Evolutionary conservation across 2,797 vertebrate genomes (phyloP).

Genomic region (Enteromius paludinosus): DNA sequence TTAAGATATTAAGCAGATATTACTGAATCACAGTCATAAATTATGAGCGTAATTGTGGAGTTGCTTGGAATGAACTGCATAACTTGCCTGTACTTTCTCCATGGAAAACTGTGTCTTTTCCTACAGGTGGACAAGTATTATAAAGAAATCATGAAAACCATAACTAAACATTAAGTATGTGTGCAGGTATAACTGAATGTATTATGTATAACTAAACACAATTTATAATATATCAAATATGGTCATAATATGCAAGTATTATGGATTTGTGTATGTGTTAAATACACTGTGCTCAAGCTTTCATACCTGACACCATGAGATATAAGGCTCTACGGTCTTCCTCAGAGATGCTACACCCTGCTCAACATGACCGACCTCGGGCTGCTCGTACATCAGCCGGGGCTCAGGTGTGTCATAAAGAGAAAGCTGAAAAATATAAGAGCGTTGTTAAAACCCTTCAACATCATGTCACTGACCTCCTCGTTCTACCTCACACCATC

Average conservation of each 20-base stretch:
- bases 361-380: conserved; percentile 79
- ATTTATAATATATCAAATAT: neutral
- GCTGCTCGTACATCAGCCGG: conserved; percentile 74
- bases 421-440: conserved; percentile 78
- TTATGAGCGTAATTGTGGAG: neutral
- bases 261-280: too few species aligned
- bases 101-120: conserved; percentile 44
- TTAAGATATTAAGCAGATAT: neutral
- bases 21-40: neutral
- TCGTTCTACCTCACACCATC: neutral
- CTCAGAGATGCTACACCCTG: conserved; percentile 81
- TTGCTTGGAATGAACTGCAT: neutral
- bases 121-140: conserved; percentile 16
- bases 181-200: too few species aligned
- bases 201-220: neutral
- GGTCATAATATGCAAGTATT: neutral
- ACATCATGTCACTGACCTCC: neutral
- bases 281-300: neutral
- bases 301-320: conserved; percentile 84
- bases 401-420: conserved; percentile 84
- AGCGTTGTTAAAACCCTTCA: conserved; percentile 42
- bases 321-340: conserved; percentile 80
- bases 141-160: neutral
- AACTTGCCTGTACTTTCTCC: conserved; percentile 66
- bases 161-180: neutral